phyloP scores from a whole-genome alignment of 1,140 invertebrate species.

The Drosophila ercepeae region DNA sequence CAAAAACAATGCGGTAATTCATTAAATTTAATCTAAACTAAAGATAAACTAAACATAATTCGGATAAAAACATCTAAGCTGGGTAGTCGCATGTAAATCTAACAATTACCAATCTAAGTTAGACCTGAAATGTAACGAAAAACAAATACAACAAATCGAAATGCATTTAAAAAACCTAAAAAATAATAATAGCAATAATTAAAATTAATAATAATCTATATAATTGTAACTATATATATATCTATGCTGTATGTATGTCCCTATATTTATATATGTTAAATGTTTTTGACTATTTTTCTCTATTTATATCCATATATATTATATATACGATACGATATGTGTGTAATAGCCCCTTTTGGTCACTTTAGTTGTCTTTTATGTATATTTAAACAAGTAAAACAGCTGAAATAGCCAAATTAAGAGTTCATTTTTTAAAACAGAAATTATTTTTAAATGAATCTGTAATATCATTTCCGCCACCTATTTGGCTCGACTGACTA shows the following conservation, averaged over 20 bases:
- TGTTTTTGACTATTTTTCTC: conserved; percentile 82
- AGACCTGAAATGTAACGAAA: conserved; percentile 60
- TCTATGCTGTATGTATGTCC: conserved; percentile 77
- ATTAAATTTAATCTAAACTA: conserved; percentile 33
- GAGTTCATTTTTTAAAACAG: background rate
- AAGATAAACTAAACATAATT: conserved; percentile 70
- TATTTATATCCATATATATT: conserved; percentile 73
- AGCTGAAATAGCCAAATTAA: background rate
- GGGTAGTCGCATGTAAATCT: conserved; percentile 84
- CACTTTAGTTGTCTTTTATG: conserved; percentile 59
- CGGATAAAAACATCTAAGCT: conserved; percentile 84
- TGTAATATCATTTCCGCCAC: no score
- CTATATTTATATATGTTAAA: conserved; percentile 80
- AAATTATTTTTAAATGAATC: background rate
- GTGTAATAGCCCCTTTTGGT: conserved; percentile 56
- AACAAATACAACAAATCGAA: conserved; percentile 49
- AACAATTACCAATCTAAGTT: conserved; percentile 74
- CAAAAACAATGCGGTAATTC: conserved; percentile 1
- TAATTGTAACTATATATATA: conserved; percentile 50
- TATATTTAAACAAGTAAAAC: conserved; percentile 35
- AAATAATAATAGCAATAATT: conserved; percentile 63
- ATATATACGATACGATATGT: conserved; percentile 60
- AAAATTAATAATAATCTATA: conserved; percentile 77
- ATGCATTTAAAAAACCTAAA: conserved; percentile 67
- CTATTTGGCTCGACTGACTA: no score